Percentiles rank a stretch among this genome's conserved stretches.
Conservation (phyloP, 1,140 invertebrate genomes). For the Bombus turneri region DNA sequence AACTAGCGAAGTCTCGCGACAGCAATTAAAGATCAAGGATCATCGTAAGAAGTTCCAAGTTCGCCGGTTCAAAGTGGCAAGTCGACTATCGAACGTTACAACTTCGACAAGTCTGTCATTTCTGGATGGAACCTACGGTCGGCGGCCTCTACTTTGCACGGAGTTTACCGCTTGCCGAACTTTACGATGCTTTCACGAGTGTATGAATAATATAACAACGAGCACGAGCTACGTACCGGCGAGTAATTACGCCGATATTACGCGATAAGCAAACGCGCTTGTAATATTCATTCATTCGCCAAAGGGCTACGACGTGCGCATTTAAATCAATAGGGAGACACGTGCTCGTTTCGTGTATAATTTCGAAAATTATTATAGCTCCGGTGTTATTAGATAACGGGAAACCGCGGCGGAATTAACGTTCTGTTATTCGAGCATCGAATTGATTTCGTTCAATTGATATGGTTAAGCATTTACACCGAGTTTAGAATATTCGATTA, state of each 20-base stretch:
- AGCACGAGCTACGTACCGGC: background rate
- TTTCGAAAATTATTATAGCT: background rate
- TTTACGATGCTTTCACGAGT: slow-evolving; percentile 31
- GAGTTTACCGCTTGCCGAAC: background rate
- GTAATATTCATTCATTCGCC: slow-evolving; percentile 18
- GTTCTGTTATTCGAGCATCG: background rate
- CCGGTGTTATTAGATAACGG: background rate
- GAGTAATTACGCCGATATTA: slow-evolving; percentile 38
- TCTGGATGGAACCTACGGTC: background rate
- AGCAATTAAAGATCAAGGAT: slow-evolving; percentile 25
- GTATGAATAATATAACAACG: slow-evolving; percentile 31
- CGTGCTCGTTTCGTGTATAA: background rate
- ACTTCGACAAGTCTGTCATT: slow-evolving; percentile 8
- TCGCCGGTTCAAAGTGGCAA: too few species aligned
- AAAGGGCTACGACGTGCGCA: background rate
- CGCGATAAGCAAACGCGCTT: slow-evolving; percentile 9
- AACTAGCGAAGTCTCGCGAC: background rate
- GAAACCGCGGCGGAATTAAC: background rate
- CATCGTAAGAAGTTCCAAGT: background rate
- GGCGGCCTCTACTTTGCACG: background rate
- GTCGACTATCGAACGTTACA: slow-evolving; percentile 4
- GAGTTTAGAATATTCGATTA: too few species aligned
- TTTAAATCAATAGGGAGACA: slow-evolving; percentile 13
- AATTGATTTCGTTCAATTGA: background rate
- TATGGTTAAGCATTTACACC: background rate